A percentile compares a stretch with the other conserved stretches of the same genome.
phyloP scores from a whole-genome alignment of 1,140 invertebrate species.

The Penaeus japonicus region DNA sequence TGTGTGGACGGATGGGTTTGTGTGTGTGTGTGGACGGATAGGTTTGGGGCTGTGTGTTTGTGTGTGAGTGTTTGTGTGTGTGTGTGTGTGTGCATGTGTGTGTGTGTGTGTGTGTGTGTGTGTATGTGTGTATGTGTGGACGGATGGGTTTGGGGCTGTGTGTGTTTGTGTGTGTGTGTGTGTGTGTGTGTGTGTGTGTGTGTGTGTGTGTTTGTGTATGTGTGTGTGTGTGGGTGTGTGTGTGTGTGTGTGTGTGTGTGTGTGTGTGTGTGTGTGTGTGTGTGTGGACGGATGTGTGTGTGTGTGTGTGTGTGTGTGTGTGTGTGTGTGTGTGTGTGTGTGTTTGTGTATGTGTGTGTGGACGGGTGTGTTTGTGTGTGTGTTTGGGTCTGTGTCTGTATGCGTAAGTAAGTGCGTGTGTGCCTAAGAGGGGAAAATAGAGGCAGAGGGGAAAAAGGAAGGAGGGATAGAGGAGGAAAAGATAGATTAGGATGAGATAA shows the following conservation, averaged over 20 bases:
- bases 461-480: no score
- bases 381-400: neutral
- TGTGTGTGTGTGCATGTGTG: neutral
- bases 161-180: neutral
- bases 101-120: neutral
- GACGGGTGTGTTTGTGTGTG: neutral
- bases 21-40: no score
- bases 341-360: neutral
- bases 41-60: no score
- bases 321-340: slow-evolving; percentile 27
- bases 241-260: neutral
- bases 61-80: no score
- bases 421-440: neutral
- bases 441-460: neutral
- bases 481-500: no score
- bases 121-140: slow-evolving; percentile 17
- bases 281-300: neutral
- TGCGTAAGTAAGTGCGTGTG: neutral
- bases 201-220: no score
- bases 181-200: no score
- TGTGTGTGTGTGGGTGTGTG: no score
- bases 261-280: no score
- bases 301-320: slow-evolving; percentile 36
- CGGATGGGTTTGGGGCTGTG: no score
- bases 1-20: no score